Evolutionary conservation across 1,140 invertebrate species (phyloP).

Genomic region (Dinothrombium tinctorium): DNA sequence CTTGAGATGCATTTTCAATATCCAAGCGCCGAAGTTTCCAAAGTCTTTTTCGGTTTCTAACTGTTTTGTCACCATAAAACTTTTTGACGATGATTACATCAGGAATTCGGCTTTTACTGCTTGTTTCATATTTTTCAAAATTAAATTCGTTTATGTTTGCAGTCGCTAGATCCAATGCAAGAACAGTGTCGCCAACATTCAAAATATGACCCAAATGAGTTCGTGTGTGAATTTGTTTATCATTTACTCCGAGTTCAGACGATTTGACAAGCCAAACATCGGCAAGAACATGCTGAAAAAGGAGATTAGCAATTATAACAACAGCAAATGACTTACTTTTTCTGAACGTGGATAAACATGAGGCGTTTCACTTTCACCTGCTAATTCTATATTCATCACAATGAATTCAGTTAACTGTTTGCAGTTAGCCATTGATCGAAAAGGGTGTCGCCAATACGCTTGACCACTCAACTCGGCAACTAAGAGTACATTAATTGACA

Average conservation of each 20-base stretch:
- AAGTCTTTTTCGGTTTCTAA: slow-evolving; percentile 41
- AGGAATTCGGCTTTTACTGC: slow-evolving; percentile 34
- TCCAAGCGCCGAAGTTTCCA: slow-evolving; percentile 77
- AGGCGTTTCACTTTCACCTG: slow-evolving; percentile 40
- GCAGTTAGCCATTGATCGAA: slow-evolving; percentile 58
- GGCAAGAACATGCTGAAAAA: slow-evolving; percentile 48
- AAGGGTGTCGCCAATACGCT: slow-evolving; percentile 63
- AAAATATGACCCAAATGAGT: slow-evolving; percentile 86
- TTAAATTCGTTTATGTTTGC: slow-evolving; percentile 69
- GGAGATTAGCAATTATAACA: background rate
- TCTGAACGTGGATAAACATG: slow-evolving; percentile 6
- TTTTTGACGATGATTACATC: slow-evolving; percentile 88
- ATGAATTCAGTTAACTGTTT: slow-evolving; percentile 78
- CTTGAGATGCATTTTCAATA: slow-evolving; percentile 28
- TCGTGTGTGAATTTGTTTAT: slow-evolving; percentile 54
- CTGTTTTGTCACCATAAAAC: slow-evolving; percentile 44
- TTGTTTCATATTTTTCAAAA: slow-evolving; percentile 50
- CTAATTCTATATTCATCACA: slow-evolving; percentile 78
- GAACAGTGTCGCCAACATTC: slow-evolving; percentile 68
- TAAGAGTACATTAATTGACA: slow-evolving; percentile 20
- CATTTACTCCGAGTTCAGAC: slow-evolving; percentile 58
- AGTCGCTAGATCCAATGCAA: slow-evolving; percentile 70
- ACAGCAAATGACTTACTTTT: slow-evolving; percentile 8
- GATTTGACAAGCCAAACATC: slow-evolving; percentile 81
- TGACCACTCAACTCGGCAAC: slow-evolving; percentile 60